Conservation (phyloP, 1,140 invertebrate genomes). For the Zaprionus nigranus region DNA sequence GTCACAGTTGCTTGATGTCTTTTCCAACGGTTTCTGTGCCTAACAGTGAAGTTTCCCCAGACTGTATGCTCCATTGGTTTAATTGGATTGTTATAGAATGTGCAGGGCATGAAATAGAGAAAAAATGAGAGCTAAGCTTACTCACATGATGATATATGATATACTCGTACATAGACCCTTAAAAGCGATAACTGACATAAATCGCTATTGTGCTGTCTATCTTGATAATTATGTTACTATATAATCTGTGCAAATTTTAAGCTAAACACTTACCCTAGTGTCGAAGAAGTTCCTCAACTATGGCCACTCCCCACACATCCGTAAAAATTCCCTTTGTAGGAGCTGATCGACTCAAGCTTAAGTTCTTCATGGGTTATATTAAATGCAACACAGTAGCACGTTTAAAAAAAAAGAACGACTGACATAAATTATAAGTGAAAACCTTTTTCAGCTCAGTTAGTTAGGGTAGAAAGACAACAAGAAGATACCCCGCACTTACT, state of each 20-base stretch:
- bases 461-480: slow-evolving; percentile 33
- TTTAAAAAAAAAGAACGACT: background rate
- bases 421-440: slow-evolving; percentile 70
- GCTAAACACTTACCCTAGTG: slow-evolving; percentile 60
- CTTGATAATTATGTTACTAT: slow-evolving; percentile 47
- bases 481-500: slow-evolving; percentile 25
- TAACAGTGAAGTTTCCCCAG: slow-evolving; percentile 22
- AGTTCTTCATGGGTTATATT: slow-evolving; percentile 64
- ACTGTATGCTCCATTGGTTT: slow-evolving; percentile 51
- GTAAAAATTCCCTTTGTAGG: slow-evolving; percentile 5
- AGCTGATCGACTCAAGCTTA: slow-evolving; percentile 39
- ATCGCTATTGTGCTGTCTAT: slow-evolving; percentile 64
- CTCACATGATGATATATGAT: background rate
- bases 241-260: slow-evolving; percentile 74
- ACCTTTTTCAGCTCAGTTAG: slow-evolving; percentile 36
- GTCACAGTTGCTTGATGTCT: slow-evolving; percentile 47
- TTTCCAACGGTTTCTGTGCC: slow-evolving; percentile 47
- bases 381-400: slow-evolving; percentile 32
- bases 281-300: slow-evolving; percentile 49
- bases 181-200: slow-evolving; percentile 9
- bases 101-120: background rate
- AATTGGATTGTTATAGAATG: slow-evolving; percentile 26
- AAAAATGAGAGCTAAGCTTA: slow-evolving; percentile 5
- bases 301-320: slow-evolving; percentile 35
- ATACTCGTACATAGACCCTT: background rate